Conservation (phyloP, 2,113 vertebrate genomes). For the Vireo altiloquus region DNA sequence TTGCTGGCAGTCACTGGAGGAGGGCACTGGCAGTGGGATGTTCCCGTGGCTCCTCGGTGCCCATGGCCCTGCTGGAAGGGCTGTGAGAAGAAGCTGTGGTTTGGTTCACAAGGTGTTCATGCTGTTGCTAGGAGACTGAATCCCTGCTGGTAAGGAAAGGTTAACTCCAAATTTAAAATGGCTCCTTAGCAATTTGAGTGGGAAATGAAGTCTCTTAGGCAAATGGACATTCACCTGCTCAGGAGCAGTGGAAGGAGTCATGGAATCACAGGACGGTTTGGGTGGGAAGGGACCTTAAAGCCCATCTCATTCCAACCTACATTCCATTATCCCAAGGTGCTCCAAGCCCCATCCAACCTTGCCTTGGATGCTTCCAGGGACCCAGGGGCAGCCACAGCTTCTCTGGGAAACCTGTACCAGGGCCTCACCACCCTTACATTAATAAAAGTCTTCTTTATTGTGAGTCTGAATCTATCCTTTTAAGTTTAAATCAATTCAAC, state of each 20-base stretch:
- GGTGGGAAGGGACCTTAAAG: neutral
- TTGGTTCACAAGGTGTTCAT: neutral
- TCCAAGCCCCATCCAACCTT: neutral
- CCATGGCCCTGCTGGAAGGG: neutral
- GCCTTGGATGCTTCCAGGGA: neutral
- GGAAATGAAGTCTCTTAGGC: neutral
- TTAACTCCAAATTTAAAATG: neutral
- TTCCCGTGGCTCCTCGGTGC: neutral
- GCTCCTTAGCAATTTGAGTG: neutral
- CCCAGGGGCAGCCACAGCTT: neutral
- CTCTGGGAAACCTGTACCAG: neutral
- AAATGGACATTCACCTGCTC: neutral
- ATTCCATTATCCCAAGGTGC: neutral
- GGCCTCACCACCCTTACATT: neutral
- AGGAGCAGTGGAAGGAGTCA: neutral
- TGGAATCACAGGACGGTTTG: neutral
- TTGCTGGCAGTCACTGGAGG: neutral
- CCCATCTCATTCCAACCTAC: neutral
- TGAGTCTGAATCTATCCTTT: neutral
- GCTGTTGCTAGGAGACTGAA: constrained; percentile 45
- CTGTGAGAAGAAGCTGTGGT: neutral
- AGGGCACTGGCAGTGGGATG: neutral
- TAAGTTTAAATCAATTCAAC: neutral
- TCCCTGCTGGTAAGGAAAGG: neutral
- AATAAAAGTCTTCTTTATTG: neutral